Evolutionary conservation across 2,113 vertebrate genomes (phyloP), one percentile per base, ranked within the genome.

Genomic region (Bettongia penicillata): DNA sequence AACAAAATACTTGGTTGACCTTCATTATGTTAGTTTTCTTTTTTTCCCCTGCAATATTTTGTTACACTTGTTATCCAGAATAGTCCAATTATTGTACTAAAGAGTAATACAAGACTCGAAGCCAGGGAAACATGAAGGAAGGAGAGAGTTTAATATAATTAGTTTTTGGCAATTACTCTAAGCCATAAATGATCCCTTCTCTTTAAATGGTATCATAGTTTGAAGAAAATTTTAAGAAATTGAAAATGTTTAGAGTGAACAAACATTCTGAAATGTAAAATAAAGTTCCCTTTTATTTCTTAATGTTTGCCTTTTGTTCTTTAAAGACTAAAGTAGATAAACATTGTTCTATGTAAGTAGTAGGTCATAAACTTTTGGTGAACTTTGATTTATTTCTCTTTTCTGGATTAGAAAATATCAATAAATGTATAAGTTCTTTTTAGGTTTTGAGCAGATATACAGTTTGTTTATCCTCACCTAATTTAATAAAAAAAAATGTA

Each of bases 341-440:
- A 57, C 55, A 97, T 55, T 97, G 94, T 93, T 97, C 19, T 37
- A 55, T 96, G 47, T 52, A 94, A 14, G 92, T 68, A 95, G 52
- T 19, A 97, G 23, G 24, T 95, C 89, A 96, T 93, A 96, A 95
- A 31, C 24, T 91, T 97, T 91, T 93, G 94, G 92, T 98, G 95
- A 97, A 96, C 94, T 96, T 94, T 96, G 94, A 96, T 68, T 96
- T 97, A 43, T 96, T 97, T 97, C 92, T 49, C 22, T 95, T 77
- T 91, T 55, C 96, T 84, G 91, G 98, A 97, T 96, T 95, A 94
- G 48, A 50, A 97, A 95, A 96, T 95, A 52, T 23, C 95, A 96
- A 96, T 94, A 90, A 96, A 95, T 25, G 96, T 93, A 84, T 12
- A 91, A n/a, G 37, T 84, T 89, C 47, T 94, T 97, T 16, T 61